Percentiles rank a stretch among this genome's conserved stretches.
These are phyloP conservation scores for Hesperia comma DNA, from an alignment of 2,888 invertebrate species.

Conservation along the genomic window DNA sequence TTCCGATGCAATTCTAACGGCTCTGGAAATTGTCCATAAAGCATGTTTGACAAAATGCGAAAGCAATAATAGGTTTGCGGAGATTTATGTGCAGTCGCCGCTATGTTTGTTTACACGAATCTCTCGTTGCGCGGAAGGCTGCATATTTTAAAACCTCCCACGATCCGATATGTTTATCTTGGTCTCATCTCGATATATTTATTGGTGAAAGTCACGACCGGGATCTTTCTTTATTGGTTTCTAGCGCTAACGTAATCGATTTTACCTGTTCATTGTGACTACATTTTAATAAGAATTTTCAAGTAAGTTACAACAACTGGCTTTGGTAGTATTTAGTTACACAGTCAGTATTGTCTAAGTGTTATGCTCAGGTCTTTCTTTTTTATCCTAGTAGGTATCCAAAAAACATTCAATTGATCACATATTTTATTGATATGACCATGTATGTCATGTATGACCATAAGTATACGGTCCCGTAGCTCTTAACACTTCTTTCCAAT, in stretches of 20 bases:
- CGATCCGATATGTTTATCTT: conserved; percentile 76
- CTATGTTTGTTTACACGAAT: conserved; percentile 73
- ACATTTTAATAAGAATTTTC: conserved; percentile 52
- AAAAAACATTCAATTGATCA: no score
- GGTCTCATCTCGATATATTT: conserved; percentile 79
- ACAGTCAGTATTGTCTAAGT: not conserved
- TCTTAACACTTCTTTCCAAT: no score
- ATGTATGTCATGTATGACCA: no score
- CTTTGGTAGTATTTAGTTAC: not conserved
- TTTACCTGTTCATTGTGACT: conserved; percentile 61
- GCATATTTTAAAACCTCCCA: conserved; percentile 74
- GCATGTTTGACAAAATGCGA: conserved; percentile 56
- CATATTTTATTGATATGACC: no score
- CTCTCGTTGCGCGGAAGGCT: conserved; percentile 70
- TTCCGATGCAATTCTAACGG: conserved; percentile 33
- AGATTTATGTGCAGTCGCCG: conserved; percentile 66
- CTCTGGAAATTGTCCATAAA: conserved; percentile 39
- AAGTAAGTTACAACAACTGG: not conserved
- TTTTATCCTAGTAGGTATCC: no score
- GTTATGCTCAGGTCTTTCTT: no score
- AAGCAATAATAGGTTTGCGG: conserved; percentile 55
- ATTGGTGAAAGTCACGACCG: conserved; percentile 71
- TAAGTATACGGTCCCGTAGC: no score
- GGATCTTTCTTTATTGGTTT: conserved; percentile 70
- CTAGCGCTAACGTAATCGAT: conserved; percentile 60